Percentiles rank a stretch among this genome's conserved stretches.
Evolutionary conservation across 2,888 invertebrate species (phyloP).

Genomic region (Scaptomyza polygonia): DNA sequence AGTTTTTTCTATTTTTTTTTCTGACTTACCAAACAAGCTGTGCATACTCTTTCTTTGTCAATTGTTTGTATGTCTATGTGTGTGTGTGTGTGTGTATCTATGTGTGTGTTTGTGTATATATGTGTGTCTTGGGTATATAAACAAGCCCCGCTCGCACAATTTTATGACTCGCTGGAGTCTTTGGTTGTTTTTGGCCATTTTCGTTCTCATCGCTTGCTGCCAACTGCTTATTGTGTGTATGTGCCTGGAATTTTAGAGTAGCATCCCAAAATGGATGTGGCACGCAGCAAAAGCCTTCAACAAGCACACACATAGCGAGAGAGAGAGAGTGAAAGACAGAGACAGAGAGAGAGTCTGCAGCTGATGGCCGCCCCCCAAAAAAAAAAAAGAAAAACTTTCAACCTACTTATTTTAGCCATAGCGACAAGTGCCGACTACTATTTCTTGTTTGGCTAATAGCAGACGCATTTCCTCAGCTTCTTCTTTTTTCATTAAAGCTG

Average conservation of each 20-base stretch:
- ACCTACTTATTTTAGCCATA: constrained; percentile 26
- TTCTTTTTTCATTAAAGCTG: neutral
- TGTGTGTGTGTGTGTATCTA: too few species aligned
- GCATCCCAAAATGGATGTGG: constrained; percentile 30
- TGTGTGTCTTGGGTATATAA: constrained; percentile 22
- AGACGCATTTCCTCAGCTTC: constrained; percentile 12
- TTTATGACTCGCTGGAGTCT: constrained; percentile 74
- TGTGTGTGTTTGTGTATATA: neutral
- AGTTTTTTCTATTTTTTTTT: too few species aligned
- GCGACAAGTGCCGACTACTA: constrained; percentile 57
- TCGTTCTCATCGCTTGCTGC: constrained; percentile 31
- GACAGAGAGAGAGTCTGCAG: constrained; percentile 13
- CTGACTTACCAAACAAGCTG: too few species aligned
- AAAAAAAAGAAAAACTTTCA: constrained; percentile 11
- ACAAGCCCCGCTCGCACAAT: constrained; percentile 57
- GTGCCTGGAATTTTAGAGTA: constrained; percentile 65
- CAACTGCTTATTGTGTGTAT: constrained; percentile 70
- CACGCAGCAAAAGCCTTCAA: constrained; percentile 21
- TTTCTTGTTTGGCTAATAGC: constrained; percentile 44
- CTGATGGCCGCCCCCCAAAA: constrained; percentile 5
- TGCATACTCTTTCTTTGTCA: neutral
- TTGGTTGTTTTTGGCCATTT: constrained; percentile 30
- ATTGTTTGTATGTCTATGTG: neutral
- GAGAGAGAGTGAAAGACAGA: neutral
- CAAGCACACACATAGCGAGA: neutral